A percentile compares a stretch with the other conserved stretches of the same genome.
These are phyloP conservation scores for Charadrius vociferus DNA, from an alignment of 2,113 vertebrate species.

Conservation along the genomic window DNA sequence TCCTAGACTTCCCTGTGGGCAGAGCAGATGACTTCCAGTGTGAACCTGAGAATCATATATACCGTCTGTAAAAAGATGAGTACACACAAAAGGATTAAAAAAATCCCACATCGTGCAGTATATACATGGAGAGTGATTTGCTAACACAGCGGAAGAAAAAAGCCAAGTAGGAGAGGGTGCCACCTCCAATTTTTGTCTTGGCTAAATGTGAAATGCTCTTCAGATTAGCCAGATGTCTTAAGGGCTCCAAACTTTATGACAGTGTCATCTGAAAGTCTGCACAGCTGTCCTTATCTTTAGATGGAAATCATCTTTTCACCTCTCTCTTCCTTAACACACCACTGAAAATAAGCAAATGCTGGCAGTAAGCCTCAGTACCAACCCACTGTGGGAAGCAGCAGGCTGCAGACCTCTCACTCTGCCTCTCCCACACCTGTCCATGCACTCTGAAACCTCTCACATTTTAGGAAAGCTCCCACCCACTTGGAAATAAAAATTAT, in stretches of 20 bases:
- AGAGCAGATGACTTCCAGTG: neutral
- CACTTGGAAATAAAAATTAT: neutral
- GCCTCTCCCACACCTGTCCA: neutral
- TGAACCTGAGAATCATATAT: neutral
- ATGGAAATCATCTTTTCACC: neutral
- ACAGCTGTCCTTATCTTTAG: neutral
- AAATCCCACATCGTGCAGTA: rapidly evolving
- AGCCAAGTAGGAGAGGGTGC: neutral
- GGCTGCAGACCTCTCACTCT: neutral
- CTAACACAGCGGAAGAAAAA: neutral
- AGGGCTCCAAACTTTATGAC: neutral
- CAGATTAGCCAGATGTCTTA: neutral
- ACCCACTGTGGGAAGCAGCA: neutral
- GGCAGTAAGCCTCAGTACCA: neutral
- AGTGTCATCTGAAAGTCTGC: neutral
- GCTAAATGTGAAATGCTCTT: neutral
- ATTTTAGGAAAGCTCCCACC: neutral
- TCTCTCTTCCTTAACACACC: neutral
- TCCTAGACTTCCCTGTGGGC: neutral
- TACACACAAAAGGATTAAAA: neutral
- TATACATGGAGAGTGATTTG: neutral
- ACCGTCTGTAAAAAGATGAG: neutral
- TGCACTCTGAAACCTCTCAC: neutral
- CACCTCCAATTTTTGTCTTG: neutral
- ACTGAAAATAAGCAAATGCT: neutral